Evolutionary conservation across 2,888 invertebrate genomes (phyloP).

Genomic region (Philonicus albiceps): DNA sequence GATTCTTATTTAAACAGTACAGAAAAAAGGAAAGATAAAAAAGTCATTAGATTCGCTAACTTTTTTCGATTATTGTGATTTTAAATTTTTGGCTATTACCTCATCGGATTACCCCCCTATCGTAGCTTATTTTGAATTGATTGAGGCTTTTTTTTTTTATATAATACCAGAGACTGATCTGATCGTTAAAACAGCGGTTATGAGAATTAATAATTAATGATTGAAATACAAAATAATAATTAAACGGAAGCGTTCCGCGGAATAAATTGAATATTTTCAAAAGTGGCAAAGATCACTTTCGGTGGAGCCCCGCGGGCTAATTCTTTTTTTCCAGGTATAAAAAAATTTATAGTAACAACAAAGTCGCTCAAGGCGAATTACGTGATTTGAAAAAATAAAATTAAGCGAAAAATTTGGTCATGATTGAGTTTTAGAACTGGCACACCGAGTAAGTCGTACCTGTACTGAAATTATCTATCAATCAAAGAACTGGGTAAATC

Average conservation of each 20-base stretch:
- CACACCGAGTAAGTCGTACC: no score
- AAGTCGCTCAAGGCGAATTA: background rate
- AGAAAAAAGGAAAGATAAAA: background rate
- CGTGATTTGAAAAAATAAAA: background rate
- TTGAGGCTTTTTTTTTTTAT: background rate
- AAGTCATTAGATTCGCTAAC: background rate
- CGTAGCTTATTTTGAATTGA: background rate
- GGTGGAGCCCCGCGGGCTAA: background rate
- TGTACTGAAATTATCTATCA: background rate
- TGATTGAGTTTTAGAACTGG: no score
- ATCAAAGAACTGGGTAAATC: background rate
- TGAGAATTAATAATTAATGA: background rate
- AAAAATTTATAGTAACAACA: background rate
- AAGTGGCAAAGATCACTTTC: background rate
- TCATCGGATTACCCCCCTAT: background rate
- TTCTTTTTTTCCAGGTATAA: background rate
- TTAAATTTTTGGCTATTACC: background rate
- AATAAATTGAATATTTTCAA: background rate
- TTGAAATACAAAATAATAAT: background rate
- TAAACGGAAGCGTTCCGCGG: background rate
- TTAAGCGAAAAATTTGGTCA: background rate
- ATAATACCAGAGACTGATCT: background rate
- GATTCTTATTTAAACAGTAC: background rate
- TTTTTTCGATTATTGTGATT: background rate
- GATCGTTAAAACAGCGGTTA: background rate